phyloP scores from a whole-genome alignment of 2,888 invertebrate genomes.

The Drosophila niveifrons region DNA sequence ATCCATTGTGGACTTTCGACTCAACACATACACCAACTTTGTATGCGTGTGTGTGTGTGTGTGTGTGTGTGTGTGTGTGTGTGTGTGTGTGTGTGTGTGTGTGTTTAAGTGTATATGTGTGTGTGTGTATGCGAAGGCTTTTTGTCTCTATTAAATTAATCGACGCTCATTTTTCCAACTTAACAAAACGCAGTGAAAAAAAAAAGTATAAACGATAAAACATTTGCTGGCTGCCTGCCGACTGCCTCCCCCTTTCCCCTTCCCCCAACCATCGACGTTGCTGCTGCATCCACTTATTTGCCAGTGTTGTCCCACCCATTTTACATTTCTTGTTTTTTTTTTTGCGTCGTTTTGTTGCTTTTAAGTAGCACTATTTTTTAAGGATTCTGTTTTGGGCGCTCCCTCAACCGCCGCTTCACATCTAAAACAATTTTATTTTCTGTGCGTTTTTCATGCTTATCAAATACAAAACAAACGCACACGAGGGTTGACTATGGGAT shows the following conservation, averaged over 20 bases:
- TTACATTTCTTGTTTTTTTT: constrained; percentile 69
- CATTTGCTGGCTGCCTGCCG: constrained; percentile 65
- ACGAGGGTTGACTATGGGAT: constrained; percentile 62
- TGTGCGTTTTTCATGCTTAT: constrained; percentile 80
- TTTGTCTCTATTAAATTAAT: constrained; percentile 84
- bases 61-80: constrained; percentile 53
- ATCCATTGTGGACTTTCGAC: constrained; percentile 36
- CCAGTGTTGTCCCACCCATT: constrained; percentile 52
- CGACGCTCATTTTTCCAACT: constrained; percentile 84
- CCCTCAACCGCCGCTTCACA: constrained; percentile 25
- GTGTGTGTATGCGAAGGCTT: constrained; percentile 70
- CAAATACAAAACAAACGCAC: constrained; percentile 82
- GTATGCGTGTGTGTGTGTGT: constrained; percentile 8
- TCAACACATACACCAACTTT: background rate
- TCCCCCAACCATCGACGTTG: background rate
- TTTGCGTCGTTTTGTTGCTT: constrained; percentile 53
- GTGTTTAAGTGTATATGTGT: no score
- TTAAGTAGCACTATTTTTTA: constrained; percentile 81
- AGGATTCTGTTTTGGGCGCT: constrained; percentile 72
- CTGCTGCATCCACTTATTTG: constrained; percentile 42
- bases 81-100: constrained; percentile 9
- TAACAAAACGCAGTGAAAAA: constrained; percentile 73
- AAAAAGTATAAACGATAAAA: constrained; percentile 78
- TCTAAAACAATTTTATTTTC: constrained; percentile 67
- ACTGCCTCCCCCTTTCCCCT: constrained; percentile 10